phyloP scores from a whole-genome alignment of 2,888 invertebrate species.

The Netelia melanura region DNA sequence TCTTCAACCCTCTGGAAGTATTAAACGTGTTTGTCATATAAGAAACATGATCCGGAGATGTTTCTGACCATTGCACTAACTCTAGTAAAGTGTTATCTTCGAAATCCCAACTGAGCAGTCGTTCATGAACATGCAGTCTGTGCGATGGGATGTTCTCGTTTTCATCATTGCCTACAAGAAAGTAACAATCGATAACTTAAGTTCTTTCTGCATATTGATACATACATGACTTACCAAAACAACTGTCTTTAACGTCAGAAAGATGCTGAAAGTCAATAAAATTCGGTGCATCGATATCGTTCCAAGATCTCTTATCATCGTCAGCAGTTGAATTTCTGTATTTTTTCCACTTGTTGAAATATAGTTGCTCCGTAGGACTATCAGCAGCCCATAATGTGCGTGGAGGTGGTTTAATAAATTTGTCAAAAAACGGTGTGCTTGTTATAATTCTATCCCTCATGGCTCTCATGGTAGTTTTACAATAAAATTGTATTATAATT shows the following conservation, averaged over 20 bases:
- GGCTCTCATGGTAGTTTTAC: not conserved
- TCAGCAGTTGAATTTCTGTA: conserved; percentile 55
- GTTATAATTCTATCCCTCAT: conserved; percentile 57
- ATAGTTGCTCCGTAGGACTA: conserved; percentile 62
- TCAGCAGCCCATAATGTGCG: conserved; percentile 60
- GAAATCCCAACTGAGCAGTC: conserved; percentile 36
- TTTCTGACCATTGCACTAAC: conserved; percentile 48
- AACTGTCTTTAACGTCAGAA: conserved; percentile 57
- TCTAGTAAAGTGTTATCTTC: conserved; percentile 59
- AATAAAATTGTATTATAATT: not conserved
- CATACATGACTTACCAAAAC: conserved; percentile 63
- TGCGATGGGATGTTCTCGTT: conserved; percentile 31
- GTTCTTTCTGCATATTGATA: not conserved
- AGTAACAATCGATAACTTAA: conserved; percentile 2
- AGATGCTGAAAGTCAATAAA: conserved; percentile 61
- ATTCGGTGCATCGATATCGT: conserved; percentile 63
- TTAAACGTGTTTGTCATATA: not conserved
- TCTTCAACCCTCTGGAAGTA: conserved; percentile 52
- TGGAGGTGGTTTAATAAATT: conserved; percentile 58
- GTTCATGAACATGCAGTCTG: conserved; percentile 27
- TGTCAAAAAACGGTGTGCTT: conserved; percentile 66
- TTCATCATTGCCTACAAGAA: not conserved
- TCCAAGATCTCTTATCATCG: conserved; percentile 57
- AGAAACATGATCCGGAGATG: not conserved
- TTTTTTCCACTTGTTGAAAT: conserved; percentile 64